Conservation (phyloP, 2,797 vertebrate species). For the Pelochelys cantorii region DNA sequence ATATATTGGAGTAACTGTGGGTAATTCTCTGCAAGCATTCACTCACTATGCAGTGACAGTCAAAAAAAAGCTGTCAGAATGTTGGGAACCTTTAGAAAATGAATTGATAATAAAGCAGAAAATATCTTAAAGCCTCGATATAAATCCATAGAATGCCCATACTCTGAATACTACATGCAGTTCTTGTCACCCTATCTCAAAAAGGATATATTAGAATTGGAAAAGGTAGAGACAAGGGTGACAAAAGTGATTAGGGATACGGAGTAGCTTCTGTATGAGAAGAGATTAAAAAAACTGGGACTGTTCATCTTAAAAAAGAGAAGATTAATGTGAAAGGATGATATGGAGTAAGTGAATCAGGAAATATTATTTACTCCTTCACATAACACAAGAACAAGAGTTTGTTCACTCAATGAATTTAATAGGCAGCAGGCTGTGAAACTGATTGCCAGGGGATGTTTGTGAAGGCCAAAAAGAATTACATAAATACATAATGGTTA, state of each 20-base stretch:
- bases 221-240: too few species aligned
- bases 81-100: too few species aligned
- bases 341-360: neutral
- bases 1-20: too few species aligned
- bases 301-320: neutral
- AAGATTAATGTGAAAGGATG: neutral
- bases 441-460: neutral
- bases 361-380: neutral
- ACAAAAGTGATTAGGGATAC: neutral
- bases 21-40: too few species aligned
- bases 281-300: neutral
- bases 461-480: neutral
- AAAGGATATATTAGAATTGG: too few species aligned
- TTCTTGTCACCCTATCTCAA: too few species aligned
- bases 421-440: neutral
- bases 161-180: too few species aligned
- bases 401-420: neutral
- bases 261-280: neutral
- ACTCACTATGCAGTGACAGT: too few species aligned
- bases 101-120: too few species aligned
- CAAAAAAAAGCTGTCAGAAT: too few species aligned
- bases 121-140: too few species aligned
- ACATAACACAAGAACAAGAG: neutral
- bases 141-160: too few species aligned
- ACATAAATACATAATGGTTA: neutral